Evolutionary conservation across 2,888 invertebrate genomes (phyloP), one percentile per base, ranked within the genome.

Genomic region (Platypus cylindrus): DNA sequence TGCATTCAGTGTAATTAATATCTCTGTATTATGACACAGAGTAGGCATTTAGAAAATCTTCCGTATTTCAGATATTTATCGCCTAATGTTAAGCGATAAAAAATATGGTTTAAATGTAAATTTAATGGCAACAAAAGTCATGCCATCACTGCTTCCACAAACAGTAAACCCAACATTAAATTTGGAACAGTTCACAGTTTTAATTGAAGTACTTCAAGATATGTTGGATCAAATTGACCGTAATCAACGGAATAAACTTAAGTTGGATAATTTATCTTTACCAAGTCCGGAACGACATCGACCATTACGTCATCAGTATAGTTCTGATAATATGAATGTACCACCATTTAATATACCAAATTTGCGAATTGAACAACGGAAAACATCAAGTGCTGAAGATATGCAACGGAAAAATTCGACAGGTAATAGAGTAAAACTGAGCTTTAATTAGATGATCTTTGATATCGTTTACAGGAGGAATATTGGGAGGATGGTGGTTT

Each of bases 81-180:
- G 84, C 54, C 71, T 83, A 54, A 80, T 94, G 79, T 68, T 94
- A 49, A 74, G 77, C 56, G 91, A 94, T 62, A 84, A 83, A 61
- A 85, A 80, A 56, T 93, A 85, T 61, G 91, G 89, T 24, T 66
- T 95, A 47, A 84, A 85, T 3, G 79, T 90, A 30, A 87, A 81
- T 57, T 69, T 91, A 51, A 85, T 95, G 78, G 94, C 94, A 5
- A 89, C 86, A 8, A 78, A 85, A 56, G 87, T 93, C 52, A 83
- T 95, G 74, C 95, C 94, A 5, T 75, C 85, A 9, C 69, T 95
- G 34, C 77, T 91, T 37, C 94, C 94, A 13, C 89, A 89, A 58
- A 84, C 90, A 1, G 81, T 94, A 38, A 93, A 91, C 63, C 86
- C 91, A 9, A 73, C 77, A 25, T 67, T 89, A 42, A 82, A 78